Conservation (phyloP, 2,797 vertebrate genomes). For the Sebastes matsubarae region DNA sequence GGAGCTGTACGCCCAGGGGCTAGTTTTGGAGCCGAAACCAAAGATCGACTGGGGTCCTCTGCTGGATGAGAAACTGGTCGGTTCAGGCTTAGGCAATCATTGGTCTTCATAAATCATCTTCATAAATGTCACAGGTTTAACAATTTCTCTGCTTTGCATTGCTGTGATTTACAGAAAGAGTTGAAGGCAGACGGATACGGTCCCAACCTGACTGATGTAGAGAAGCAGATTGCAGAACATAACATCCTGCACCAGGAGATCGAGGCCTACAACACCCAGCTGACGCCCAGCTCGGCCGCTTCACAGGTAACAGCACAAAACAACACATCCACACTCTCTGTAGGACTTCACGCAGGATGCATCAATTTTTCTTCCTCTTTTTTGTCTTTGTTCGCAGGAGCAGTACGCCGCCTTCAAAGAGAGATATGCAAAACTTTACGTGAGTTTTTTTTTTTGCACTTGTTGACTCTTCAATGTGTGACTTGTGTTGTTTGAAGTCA, state of each 20-base stretch:
- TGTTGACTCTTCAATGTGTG: neutral
- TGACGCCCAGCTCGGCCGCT: constrained; percentile 63
- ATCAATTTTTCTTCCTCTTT: neutral
- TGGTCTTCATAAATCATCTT: neutral
- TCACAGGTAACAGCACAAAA: constrained; percentile 51
- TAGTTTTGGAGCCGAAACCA: constrained; percentile 68
- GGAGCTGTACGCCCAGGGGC: constrained; percentile 85
- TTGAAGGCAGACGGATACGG: constrained; percentile 79
- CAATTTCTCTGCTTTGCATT: neutral
- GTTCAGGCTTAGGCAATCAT: neutral
- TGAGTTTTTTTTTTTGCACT: constrained; percentile 72
- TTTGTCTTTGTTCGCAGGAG: constrained; percentile 66
- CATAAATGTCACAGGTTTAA: rapidly evolving
- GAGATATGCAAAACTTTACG: constrained; percentile 86
- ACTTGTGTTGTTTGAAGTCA: neutral
- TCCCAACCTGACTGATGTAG: constrained; percentile 85
- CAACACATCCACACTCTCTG: neutral
- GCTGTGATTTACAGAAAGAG: constrained; percentile 65
- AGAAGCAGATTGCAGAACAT: constrained; percentile 92
- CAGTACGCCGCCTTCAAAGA: constrained; percentile 79
- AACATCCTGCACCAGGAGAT: constrained; percentile 93
- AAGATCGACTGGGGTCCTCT: constrained; percentile 87
- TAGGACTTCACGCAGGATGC: neutral
- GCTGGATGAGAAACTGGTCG: constrained; percentile 90
- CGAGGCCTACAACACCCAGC: constrained; percentile 86